Evolutionary conservation across 2,888 invertebrate genomes (phyloP), one percentile per base, ranked within the genome.

Genomic region (Drosophila koepferae): DNA sequence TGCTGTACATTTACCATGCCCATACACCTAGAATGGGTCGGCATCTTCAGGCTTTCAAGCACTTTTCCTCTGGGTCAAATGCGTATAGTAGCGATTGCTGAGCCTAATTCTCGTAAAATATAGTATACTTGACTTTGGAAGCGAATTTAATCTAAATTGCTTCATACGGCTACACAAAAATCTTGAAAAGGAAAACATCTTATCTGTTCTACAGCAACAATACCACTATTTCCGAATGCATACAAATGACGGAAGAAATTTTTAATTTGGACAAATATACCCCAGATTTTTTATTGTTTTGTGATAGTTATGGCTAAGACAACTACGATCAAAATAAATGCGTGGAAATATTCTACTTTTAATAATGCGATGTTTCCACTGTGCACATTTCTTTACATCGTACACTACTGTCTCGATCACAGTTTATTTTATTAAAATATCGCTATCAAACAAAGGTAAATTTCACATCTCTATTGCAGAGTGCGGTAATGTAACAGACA

Each of bases 101-200:
- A 16, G n/a, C 23, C n/a, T 23, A 28, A 36, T 44, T 43, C 20
- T 14, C 16, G n/a, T 8, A 1, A 34, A 23, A 51, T 1, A 43
- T 0, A 31, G 28, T 28, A 23, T 14, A 49, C 54, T 54, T 8
- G 58, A 23, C 49, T 20, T 48, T 6, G 12, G 14, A 10, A 46
- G n/a, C 28, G 9, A 12, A 28, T 49, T 36, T 18, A n/a, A 9
- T 10, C 7, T n/a, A 10, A 63, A 6, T 10, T 38, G 23, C 70
- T 36, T 55, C 18, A 40, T 16, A 54, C 44, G 23, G 48, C 16
- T 38, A 28, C 9, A 12, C 20, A 70, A 12, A 31, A 55, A 9
- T 18, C 59, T 74, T 70, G 58, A 36, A 28, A 55, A 40, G 12
- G 43, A 38, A 59, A 63, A 38, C 73, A 74, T 73, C 31, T 38